Evolutionary conservation across 2,888 invertebrate species (phyloP), one percentile per base, ranked within the genome.

Genomic region (Leptinotarsa juncta): DNA sequence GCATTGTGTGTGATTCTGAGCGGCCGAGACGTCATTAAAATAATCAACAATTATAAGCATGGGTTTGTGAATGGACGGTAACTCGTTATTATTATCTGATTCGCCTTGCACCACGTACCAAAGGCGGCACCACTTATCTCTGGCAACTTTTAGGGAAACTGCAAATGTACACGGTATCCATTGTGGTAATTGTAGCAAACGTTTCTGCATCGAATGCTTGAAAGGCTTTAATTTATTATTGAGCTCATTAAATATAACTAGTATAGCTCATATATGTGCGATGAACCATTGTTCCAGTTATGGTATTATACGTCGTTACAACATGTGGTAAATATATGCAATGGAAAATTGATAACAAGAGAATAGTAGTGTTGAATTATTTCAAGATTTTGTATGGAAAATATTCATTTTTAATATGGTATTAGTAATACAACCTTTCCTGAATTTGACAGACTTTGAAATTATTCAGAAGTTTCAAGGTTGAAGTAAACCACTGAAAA

Each of bases 41-140:
- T 87, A 87, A 87, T 87, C 87, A 87, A 87, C 87, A 87, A 87
- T 87, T 87, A 87, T 85, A 86, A 86, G 84, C 82, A 80, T 81
- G 77, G 79, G 76, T 76, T 81, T 80, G 82, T 80, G 80, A 82
- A 82, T 83, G 82, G 82, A 77, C 79, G 77, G 78, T 80, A 79
- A 81, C 82, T 83, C 83, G 84, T 84, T 83, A 84, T 82, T 82
- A 81, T 83, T 85, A 85, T 85, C 85, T 84, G 84, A 85, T 85
- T 81, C 80, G 79, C 81, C 78, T 82, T 82, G 82, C 82, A 80
- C 82, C 81, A 81, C 74, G 80, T 70, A 80, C 81, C 81, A 81
- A 81, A 81, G 81, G 81, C 81, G 81, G 81, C 79, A 74, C 82
- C 82, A 81, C 81, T 81, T 81, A 82, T 82, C 81, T 82, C 80